Percentiles rank a stretch among this genome's conserved stretches.
These are phyloP conservation scores for Heliconius erato DNA, from an alignment of 2,888 invertebrate genomes.

Conservation along the genomic window DNA sequence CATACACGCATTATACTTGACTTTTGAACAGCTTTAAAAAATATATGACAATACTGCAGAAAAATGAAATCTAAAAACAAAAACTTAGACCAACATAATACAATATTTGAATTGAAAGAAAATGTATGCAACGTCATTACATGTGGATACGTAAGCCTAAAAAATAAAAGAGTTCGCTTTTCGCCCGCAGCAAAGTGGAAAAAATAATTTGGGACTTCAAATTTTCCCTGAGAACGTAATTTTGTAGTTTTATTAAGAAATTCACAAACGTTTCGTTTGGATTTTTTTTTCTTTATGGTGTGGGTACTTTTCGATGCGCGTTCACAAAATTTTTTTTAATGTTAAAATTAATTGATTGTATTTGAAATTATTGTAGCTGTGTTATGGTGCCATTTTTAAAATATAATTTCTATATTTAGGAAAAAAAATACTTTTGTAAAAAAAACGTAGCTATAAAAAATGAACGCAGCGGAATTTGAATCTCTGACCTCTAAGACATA, in stretches of 20 bases:
- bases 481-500: too few species aligned
- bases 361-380: too few species aligned
- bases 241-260: constrained; percentile 5
- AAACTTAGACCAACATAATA: constrained; percentile 1
- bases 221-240: constrained; percentile 5
- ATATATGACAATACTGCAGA: neutral
- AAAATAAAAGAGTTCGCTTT: constrained; percentile 13
- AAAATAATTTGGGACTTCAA: constrained; percentile 16
- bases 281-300: neutral
- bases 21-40: neutral
- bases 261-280: constrained; percentile 1
- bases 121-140: constrained; percentile 22
- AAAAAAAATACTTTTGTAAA: too few species aligned
- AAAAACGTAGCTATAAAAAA: too few species aligned
- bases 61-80: neutral
- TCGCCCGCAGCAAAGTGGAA: constrained; percentile 23
- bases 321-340: too few species aligned
- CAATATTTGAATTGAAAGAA: constrained; percentile 22
- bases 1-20: neutral
- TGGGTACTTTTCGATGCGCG: neutral
- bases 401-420: too few species aligned
- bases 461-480: too few species aligned
- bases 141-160: constrained; percentile 16
- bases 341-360: too few species aligned
- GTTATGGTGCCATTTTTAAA: too few species aligned